Evolutionary conservation across 2,888 invertebrate species (phyloP), one percentile per base, ranked within the genome.

Genomic region (Drosophila histrio): DNA sequence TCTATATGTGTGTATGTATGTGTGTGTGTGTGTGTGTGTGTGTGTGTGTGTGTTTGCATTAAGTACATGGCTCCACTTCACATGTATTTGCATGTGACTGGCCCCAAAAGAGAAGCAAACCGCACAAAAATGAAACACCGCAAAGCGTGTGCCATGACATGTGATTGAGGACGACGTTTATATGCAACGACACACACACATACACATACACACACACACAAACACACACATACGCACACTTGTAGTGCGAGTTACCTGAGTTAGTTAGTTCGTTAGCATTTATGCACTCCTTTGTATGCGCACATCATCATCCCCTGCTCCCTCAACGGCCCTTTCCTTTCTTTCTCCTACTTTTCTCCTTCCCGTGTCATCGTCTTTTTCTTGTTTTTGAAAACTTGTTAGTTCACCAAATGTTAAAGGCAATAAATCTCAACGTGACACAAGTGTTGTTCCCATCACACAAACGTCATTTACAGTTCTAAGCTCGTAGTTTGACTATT

Each of bases 121-220:
- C 73, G 43, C 71, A 68, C 70, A 80, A 66, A 82, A 83, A 83
- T 82, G 82, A 86, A 82, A 82, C 87, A 84, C 82, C 87, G 87
- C 82, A 84, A 82, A 84, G 75, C 81, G 82, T 84, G 78, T 79
- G 76, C 76, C 85, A 71, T 88, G 86, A 87, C 87, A 87, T 88
- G 82, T 87, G 88, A 88, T 88, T 88, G 87, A 87, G 79, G 79
- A 88, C 78, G 85, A 85, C 88, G 75, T 86, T 86, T 76, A 83
- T 80, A 64, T 72, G 81, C 71, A 73, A 49, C 43, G 64, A 62
- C 71, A 53, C 43, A 68, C 59, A 63, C 57, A 54, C 19, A 34
- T 7, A 43, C 28, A 43, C 44, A 54, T 15, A 47, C 28, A 43
- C 15, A 39, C 30, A 52, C 47, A 54, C 24, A 62, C 36, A 39